A percentile compares a stretch with the other conserved stretches of the same genome.
Evolutionary conservation across 2,888 invertebrate genomes (phyloP).

Genomic region (Volucella bombylans): DNA sequence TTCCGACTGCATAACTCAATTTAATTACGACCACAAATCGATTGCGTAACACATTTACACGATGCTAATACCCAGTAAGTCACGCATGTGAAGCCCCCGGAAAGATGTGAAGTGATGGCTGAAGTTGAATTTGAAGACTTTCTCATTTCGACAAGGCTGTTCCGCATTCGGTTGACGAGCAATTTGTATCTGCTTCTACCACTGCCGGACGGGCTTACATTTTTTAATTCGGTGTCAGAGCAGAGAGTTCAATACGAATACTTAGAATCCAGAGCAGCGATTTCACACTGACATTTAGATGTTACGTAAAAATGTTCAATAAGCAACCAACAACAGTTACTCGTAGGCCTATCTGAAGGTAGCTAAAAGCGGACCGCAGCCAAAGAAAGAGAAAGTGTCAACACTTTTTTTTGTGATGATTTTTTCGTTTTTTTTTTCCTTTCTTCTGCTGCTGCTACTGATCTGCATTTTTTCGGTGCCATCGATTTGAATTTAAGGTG

Average conservation of each 20-base stretch:
- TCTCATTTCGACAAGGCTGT: conserved; percentile 39
- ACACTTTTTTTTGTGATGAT: not conserved
- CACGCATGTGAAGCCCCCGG: conserved; percentile 23
- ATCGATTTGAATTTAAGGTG: conserved; percentile 66
- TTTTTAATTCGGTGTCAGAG: conserved; percentile 34
- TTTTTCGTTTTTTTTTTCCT: too few relatives aligned
- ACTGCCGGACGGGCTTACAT: conserved; percentile 1
- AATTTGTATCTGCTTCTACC: conserved; percentile 16
- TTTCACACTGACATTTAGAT: not conserved
- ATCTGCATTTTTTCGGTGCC: conserved; percentile 61
- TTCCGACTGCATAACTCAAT: conserved; percentile 35
- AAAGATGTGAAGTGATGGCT: not conserved
- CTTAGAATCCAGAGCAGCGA: conserved; percentile 33
- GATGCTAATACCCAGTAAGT: conserved; percentile 21
- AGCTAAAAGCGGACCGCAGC: not conserved
- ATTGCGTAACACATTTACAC: conserved; percentile 30
- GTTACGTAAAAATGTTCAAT: conserved; percentile 56
- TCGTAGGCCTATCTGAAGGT: not conserved
- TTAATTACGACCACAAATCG: conserved; percentile 18
- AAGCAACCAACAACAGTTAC: conserved; percentile 16
- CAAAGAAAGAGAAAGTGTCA: conserved; percentile 64
- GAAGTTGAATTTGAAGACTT: conserved; percentile 11
- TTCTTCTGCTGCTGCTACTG: not conserved
- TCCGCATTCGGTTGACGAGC: conserved; percentile 8
- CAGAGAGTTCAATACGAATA: conserved; percentile 29